Base-by-base conservation (phyloP, 37 sponge, comb jelly and placozoan species). In the Corticium candelabrum region DNA sequence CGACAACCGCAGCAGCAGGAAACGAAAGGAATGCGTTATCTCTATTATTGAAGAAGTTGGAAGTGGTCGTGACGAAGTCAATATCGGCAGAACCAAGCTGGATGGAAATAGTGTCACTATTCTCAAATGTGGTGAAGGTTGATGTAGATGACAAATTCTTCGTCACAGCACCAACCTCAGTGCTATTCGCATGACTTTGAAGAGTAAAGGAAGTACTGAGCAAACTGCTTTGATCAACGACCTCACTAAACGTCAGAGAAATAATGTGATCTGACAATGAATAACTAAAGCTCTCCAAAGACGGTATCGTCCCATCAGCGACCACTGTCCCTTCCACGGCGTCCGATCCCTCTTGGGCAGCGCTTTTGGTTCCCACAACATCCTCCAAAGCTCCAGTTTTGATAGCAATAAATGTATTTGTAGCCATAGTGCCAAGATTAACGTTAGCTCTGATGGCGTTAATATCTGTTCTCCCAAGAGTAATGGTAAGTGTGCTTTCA, bases 1-100 rank as follows among this genome's bases (percentile, higher is more conserved):
- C 91, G 21, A 33, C 36, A 38, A 83, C 89, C 41, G 87, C 77
- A 34, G 69, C 78, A 21, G 38, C 78, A 0, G 38, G 34, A 37
- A 79, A 83, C 67, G 80, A 78, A 21, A 94, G 33, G 75, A 69
- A 86, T 27, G 87, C 80, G 37, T 90, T 57, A 40, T 39, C 62
- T 2, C 41, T 40, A 21, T 78, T 15, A 30, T 84, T 88, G 4
- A 72, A 89, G 69, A 80, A 68, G 3, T 78, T 79, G 3, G 82
- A 31, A 80, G 35, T 35, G 39, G 4, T 70, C 73, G 4, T 70
- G 29, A 70, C 31, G 5, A 7, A 4, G 33, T 15, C 29, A 29
- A 32, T 15, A 70, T 70, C 73, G 73, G 31, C 29, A 34, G 73
- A 7, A 32, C 5, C 73, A 4, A 70, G 21, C 5, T 50, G 11